Percentiles rank a stretch among this genome's conserved stretches.
phyloP scores from a whole-genome alignment of 1,140 invertebrate genomes.

The Drosophila repleta region DNA sequence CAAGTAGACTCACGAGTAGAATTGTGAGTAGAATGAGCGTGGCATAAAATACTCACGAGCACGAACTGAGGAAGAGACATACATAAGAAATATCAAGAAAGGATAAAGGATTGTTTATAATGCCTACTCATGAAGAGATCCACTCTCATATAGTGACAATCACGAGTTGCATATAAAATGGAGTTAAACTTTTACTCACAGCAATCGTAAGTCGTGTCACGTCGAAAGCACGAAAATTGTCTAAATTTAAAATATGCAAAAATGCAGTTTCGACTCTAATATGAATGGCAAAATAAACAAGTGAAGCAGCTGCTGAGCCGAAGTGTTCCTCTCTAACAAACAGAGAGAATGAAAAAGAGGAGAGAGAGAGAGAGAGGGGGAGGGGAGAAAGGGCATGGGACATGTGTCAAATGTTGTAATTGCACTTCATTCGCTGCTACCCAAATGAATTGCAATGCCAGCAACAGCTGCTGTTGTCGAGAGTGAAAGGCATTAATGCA shows the following conservation, averaged over 20 bases:
- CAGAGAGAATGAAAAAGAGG: background rate
- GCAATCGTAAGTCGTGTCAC: background rate
- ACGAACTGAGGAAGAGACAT: no score
- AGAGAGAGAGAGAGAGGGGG: conserved; percentile 1
- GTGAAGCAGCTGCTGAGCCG: background rate
- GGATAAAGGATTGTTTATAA: no score
- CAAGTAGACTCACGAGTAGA: background rate
- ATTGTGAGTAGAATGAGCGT: no score
- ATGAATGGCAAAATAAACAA: conserved; percentile 1
- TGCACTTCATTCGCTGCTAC: conserved; percentile 39
- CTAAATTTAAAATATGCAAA: background rate
- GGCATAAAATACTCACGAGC: no score
- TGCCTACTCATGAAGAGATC: no score
- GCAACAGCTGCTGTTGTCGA: conserved; percentile 26
- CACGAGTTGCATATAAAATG: no score
- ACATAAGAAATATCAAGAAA: no score
- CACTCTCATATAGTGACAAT: no score
- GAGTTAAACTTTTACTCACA: no score
- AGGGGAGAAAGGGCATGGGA: conserved; percentile 11
- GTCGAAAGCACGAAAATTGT: background rate
- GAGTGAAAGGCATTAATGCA: conserved; percentile 36
- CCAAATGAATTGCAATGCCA: conserved; percentile 38
- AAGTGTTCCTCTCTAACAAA: conserved; percentile 5
- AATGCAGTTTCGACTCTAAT: background rate
- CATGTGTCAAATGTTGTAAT: conserved; percentile 46